Evolutionary conservation across 2,797 vertebrate species (phyloP), one percentile per base, ranked within the genome.

Genomic region (Neopelma chrysocephalum): DNA sequence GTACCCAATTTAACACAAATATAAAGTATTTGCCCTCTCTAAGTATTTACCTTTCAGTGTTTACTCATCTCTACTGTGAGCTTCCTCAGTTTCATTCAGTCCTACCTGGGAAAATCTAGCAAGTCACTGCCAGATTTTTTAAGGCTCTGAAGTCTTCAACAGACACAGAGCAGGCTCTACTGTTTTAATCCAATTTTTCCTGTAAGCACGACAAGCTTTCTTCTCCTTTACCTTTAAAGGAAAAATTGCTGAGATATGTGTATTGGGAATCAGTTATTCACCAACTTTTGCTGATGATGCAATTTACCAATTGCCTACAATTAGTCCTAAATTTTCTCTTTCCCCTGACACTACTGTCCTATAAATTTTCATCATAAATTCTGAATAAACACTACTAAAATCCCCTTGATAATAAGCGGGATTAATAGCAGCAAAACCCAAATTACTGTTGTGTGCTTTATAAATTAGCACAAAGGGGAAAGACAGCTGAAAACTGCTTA

Each of bases 241-340:
- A 82, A 94, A 96, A 94, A 92, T 38, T 84, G 87, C 91, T 94
- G 87, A 97, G 88, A 78, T 93, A 89, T 27, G 38, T 60, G 68
- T 75, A 86, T 95, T 81, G 76, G 57, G 68, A 97, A 91, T 95
- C 95, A 92, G 93, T 96, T 95, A 77, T 70, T 95, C 96, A 82
- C 62, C 75, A 87, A 38, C 38, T 96, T 89, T 62, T 97, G 92
- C 82, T 76, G 61, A 82, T 90, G 36, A 42, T 93, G 83, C 91
- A 92, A 68, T 96, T 96, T 90, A 50, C 47, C 76, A 93, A 61
- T 90, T 94, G 92, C 84, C 78, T 95, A 62, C 72, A 97, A 96
- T 97, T 97, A 96, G 86, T 75, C 72, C 65, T 89, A 78, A 93
- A 91, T 87, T 65, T 91, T 82, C 32, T 61, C 20, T 76, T 81